Conservation (phyloP, 1,140 invertebrate species). For the roundworm (Caenorhabditis elegans) region DNA sequence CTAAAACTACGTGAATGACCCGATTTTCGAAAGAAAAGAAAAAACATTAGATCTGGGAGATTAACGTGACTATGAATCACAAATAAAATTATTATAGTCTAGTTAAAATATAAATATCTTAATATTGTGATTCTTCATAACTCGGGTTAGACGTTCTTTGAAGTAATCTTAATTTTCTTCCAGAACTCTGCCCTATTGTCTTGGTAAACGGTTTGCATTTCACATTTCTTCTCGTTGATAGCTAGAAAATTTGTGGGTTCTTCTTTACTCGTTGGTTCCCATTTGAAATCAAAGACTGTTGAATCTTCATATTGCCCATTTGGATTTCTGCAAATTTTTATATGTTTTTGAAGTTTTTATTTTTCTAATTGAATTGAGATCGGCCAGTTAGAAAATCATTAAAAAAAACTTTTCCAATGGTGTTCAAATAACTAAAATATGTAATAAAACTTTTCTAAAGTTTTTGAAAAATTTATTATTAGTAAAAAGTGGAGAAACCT, state of each 20-base stretch:
- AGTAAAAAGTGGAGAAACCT: too few species aligned
- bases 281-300: conserved; percentile 39
- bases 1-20: conserved; percentile 1
- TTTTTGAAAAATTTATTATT: too few species aligned
- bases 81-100: neutral
- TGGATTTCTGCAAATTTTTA: conserved; percentile 30
- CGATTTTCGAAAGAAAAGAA: neutral
- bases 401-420: too few species aligned
- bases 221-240: conserved; percentile 25
- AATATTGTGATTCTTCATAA: too few species aligned
- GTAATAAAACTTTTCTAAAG: too few species aligned
- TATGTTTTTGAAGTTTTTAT: neutral
- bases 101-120: too few species aligned
- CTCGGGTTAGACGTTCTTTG: too few species aligned
- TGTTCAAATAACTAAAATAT: too few species aligned
- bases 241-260: neutral
- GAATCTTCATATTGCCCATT: conserved; percentile 45
- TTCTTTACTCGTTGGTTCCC: conserved; percentile 36
- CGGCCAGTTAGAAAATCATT: too few species aligned
- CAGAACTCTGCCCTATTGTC: conserved; percentile 40
- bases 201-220: conserved; percentile 33
- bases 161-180: conserved; percentile 36
- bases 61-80: neutral
- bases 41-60: neutral
- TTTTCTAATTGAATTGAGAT: too few species aligned